A percentile compares a stretch with the other conserved stretches of the same genome.
phyloP scores from a whole-genome alignment of 2,797 vertebrate species.

The Amblyraja radiata region DNA sequence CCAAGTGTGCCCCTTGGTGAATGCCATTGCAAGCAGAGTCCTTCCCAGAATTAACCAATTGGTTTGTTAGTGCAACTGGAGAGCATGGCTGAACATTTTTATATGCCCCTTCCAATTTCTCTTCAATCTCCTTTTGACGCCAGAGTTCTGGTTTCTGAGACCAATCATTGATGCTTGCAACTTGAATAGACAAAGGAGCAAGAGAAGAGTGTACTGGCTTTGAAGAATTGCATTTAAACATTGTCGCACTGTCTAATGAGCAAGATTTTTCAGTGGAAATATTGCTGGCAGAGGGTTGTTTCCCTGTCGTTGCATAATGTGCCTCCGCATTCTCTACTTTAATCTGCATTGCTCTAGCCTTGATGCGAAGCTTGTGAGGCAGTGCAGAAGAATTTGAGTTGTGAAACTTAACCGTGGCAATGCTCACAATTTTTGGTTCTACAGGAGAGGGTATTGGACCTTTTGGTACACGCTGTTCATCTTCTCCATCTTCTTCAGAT shows the following conservation, averaged over 20 bases:
- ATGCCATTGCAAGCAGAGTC: constrained; percentile 60
- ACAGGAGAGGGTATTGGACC: constrained; percentile 66
- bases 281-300: constrained; percentile 63
- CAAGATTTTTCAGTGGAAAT: constrained; percentile 63
- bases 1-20: constrained; percentile 45
- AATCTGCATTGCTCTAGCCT: constrained; percentile 80
- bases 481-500: constrained; percentile 75
- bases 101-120: constrained; percentile 59
- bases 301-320: constrained; percentile 71
- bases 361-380: constrained; percentile 92
- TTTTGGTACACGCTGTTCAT: constrained; percentile 93
- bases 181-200: constrained; percentile 79
- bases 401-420: constrained; percentile 78
- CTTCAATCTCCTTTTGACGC: constrained; percentile 65
- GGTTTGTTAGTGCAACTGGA: constrained; percentile 42
- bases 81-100: constrained; percentile 51
- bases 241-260: constrained; percentile 51
- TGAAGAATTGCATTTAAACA: constrained; percentile 48
- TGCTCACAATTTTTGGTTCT: constrained; percentile 69
- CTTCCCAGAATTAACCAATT: constrained; percentile 55
- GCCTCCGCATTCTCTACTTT: constrained; percentile 82
- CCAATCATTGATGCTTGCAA: constrained; percentile 82
- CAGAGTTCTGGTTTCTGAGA: constrained; percentile 71
- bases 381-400: constrained; percentile 73
- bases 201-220: constrained; percentile 60